Evolutionary conservation across 2,888 invertebrate species (phyloP).

Genomic region (Hoplodrina ambigua): DNA sequence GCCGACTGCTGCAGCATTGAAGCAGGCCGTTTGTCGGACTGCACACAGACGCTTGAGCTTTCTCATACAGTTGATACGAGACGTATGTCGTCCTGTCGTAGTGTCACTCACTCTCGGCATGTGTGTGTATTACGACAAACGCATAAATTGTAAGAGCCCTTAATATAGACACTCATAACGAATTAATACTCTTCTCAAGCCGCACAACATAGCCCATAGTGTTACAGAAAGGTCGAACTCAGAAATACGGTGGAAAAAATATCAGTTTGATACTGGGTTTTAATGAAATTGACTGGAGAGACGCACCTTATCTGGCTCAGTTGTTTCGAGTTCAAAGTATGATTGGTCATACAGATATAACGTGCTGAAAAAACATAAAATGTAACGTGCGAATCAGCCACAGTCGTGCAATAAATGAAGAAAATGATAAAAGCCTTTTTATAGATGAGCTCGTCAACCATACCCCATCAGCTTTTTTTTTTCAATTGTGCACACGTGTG

Average conservation of each 20-base stretch:
- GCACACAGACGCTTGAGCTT: too few relatives aligned
- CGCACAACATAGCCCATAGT: not conserved
- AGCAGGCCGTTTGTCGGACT: too few relatives aligned
- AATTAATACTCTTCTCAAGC: not conserved
- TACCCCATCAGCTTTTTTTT: constrained; percentile 30
- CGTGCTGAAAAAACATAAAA: constrained; percentile 49
- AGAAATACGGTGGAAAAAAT: not conserved
- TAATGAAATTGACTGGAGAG: constrained; percentile 19
- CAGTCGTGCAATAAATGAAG: constrained; percentile 30
- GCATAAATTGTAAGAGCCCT: too few relatives aligned
- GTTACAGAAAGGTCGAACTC: not conserved
- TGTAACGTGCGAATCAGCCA: constrained; percentile 14
- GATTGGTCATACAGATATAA: constrained; percentile 41
- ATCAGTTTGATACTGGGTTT: not conserved
- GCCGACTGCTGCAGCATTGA: too few relatives aligned
- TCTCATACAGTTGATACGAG: too few relatives aligned
- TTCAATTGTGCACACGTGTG: constrained; percentile 55
- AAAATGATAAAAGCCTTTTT: constrained; percentile 43
- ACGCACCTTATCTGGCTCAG: not conserved
- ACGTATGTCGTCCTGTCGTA: too few relatives aligned
- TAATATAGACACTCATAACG: not conserved
- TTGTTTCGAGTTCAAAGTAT: constrained; percentile 16
- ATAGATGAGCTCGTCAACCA: constrained; percentile 43
- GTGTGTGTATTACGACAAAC: too few relatives aligned
- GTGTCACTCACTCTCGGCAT: too few relatives aligned